Evolutionary conservation across 2,888 invertebrate species (phyloP), one percentile per base, ranked within the genome.

Genomic region (Oscheius sp.): DNA sequence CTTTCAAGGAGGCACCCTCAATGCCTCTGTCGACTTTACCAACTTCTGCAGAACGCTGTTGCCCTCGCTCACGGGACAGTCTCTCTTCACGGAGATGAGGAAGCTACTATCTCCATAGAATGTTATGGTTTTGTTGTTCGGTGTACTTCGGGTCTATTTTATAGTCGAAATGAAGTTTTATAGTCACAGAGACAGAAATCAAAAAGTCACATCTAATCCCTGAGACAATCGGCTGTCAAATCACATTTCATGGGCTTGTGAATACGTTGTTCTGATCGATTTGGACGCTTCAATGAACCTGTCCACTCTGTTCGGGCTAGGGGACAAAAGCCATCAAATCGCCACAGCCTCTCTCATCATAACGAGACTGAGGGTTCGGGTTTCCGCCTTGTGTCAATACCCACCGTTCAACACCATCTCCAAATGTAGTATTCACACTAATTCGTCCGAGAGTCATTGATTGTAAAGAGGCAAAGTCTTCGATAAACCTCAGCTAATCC

Each of bases 401-500:
- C 4, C 55, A 2, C 53, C 53, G n/a, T n/a, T 21, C 21, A 21
- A 21, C 55, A 32, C 32, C 7, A 9, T 35, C 47, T 62, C 62
- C 29, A 33, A n/a, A 35, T 60, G 60, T 65, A 55, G 32, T 65
- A 48, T 11, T 48, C 50, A 50, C 33, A 29, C 51, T 50, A 50
- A 33, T 65, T 50, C 65, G 48, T 48, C 65, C 48, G 21, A 21
- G 21, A 9, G 29, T 21, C 55, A 9, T 55, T 55, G 42, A 21
- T 55, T 32, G 55, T 55, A 21, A 21, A 21, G 21, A 21, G 21
- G 21, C 21, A 63, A 29, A 21, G 65, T 47, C 37, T 65, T 32
- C 65, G 51, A 65, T 65, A 65, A 65, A 65, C 51, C 65, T 60
- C 65, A 50, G 51, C 65, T 65, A 65, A 65, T 65, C 65, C 50